phyloP scores from a whole-genome alignment of 2,888 invertebrate genomes.

The Iphiclides podalirius region DNA sequence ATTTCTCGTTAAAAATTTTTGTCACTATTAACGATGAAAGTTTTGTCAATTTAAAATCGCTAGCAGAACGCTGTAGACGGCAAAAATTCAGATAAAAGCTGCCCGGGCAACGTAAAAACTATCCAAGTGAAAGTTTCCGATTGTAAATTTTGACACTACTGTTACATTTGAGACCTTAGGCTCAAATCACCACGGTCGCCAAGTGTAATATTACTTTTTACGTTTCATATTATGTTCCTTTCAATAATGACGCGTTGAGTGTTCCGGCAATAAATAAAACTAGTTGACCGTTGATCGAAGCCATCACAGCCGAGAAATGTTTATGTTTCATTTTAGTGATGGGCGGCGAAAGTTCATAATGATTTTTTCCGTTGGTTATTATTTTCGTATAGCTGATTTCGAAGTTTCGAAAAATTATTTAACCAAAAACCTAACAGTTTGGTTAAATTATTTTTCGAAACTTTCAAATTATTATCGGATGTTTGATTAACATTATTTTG shows the following conservation, averaged over 20 bases:
- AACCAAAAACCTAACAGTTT: too few species aligned
- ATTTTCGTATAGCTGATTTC: too few species aligned
- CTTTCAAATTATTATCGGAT: too few species aligned
- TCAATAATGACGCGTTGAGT: background rate
- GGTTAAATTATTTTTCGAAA: too few species aligned
- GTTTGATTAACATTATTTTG: too few species aligned
- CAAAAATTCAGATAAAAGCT: conserved; percentile 7
- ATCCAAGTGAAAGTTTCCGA: conserved; percentile 17
- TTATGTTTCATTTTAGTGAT: conserved; percentile 21
- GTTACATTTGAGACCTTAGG: background rate
- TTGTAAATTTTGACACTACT: conserved; percentile 16
- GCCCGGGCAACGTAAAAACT: conserved; percentile 14
- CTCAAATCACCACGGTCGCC: background rate
- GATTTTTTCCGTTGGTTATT: too few species aligned
- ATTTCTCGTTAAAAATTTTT: background rate
- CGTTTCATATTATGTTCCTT: conserved; percentile 4
- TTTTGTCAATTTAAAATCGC: background rate
- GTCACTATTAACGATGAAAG: background rate
- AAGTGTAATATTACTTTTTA: conserved; percentile 1
- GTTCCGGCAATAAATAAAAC: conserved; percentile 4
- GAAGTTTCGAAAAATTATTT: too few species aligned
- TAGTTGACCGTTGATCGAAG: conserved; percentile 6
- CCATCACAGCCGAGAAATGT: conserved; percentile 2
- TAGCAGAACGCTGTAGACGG: background rate
- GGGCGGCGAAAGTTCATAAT: conserved; percentile 26